phyloP scores from a whole-genome alignment of 2,888 invertebrate genomes.

The Trichogramma dendrolimi region DNA sequence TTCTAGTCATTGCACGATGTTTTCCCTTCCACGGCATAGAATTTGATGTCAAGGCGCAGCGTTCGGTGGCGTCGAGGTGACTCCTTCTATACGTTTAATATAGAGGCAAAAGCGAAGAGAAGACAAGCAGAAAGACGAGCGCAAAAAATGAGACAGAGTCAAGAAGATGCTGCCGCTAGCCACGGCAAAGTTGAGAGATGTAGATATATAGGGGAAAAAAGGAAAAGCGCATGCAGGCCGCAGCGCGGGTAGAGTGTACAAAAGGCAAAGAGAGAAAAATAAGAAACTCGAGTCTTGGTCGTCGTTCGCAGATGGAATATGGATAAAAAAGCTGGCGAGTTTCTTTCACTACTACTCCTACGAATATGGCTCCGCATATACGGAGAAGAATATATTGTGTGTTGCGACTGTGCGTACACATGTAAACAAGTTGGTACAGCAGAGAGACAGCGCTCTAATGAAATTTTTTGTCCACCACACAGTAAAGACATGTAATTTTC shows the following conservation, averaged over 20 bases:
- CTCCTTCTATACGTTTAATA: conserved; percentile 11
- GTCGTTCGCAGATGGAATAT: no score
- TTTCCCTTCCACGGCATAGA: neutral
- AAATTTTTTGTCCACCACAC: no score
- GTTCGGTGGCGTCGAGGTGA: neutral
- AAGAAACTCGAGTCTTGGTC: neutral
- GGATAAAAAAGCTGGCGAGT: no score
- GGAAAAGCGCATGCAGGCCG: conserved; percentile 6
- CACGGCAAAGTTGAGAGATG: neutral
- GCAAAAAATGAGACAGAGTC: neutral
- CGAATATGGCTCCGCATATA: no score
- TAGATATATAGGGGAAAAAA: neutral
- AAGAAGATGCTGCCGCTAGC: neutral
- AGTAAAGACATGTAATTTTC: no score
- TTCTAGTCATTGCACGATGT: neutral
- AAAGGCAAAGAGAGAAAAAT: conserved; percentile 5
- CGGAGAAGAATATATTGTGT: no score
- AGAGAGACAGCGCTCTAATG: no score
- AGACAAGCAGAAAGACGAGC: neutral
- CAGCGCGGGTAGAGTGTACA: neutral
- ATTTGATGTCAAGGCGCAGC: conserved; percentile 3
- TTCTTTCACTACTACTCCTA: no score
- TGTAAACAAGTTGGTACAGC: no score
- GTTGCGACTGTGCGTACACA: no score
- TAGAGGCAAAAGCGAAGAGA: neutral